These are phyloP conservation scores for Antheraea pernyi DNA, from an alignment of 1,140 invertebrate genomes.

Conservation along the genomic window DNA sequence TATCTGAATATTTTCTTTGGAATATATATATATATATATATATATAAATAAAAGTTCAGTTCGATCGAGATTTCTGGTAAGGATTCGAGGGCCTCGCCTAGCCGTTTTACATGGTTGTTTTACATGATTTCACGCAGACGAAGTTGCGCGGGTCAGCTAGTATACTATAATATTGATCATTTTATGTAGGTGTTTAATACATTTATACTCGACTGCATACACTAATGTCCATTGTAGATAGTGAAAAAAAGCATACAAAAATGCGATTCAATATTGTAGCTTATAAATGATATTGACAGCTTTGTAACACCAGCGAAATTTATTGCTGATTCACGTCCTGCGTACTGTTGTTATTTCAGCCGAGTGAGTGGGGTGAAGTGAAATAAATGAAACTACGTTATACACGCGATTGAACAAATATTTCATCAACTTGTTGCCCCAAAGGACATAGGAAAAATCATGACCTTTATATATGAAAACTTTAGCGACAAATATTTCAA, in stretches of 20 bases:
- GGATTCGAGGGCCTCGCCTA: too few species aligned
- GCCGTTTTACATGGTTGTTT: too few species aligned
- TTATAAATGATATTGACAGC: constrained; percentile 4
- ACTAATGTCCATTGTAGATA: too few species aligned
- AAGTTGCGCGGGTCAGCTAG: too few species aligned
- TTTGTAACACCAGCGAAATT: constrained; percentile 49
- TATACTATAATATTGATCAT: too few species aligned
- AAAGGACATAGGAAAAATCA: constrained; percentile 53
- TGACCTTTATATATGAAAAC: constrained; percentile 36
- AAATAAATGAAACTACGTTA: constrained; percentile 76
- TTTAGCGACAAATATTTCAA: background rate
- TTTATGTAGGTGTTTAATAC: too few species aligned
- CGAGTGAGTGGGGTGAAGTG: constrained; percentile 67
- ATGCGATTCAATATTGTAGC: background rate
- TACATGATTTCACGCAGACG: too few species aligned
- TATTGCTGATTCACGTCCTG: constrained; percentile 61
- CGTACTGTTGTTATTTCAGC: constrained; percentile 66
- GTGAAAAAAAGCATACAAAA: background rate
- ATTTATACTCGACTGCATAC: too few species aligned
- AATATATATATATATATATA: too few species aligned
- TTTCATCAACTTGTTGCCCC: constrained; percentile 73
- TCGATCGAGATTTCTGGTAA: too few species aligned
- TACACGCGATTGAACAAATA: constrained; percentile 73
- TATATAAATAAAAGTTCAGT: too few species aligned
- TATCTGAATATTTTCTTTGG: too few species aligned